Percentiles rank a stretch among this genome's conserved stretches.
These are phyloP conservation scores for Adrianichthys oophorus DNA, from an alignment of 2,797 vertebrate species.

Conservation along the genomic window DNA sequence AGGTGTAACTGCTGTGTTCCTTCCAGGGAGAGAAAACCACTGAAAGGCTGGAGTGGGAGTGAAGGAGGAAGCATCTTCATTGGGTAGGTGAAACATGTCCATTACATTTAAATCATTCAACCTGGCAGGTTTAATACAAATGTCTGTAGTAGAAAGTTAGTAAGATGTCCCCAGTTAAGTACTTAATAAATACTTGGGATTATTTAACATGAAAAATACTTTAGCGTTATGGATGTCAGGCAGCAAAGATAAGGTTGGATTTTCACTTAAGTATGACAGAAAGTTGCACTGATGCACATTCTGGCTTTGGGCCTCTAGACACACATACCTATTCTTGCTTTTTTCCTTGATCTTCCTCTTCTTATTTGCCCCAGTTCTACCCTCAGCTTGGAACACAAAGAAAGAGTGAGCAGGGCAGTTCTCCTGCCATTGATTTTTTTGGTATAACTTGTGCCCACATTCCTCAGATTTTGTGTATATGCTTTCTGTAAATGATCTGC, in stretches of 20 bases:
- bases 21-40: constrained; percentile 36
- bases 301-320: constrained; percentile 28
- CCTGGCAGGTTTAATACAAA: constrained; percentile 20
- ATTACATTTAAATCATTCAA: not conserved
- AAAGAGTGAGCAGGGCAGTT: not conserved
- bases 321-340: constrained; percentile 58
- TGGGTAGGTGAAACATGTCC: constrained; percentile 59
- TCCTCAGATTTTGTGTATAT: constrained; percentile 32
- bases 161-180: constrained; percentile 2
- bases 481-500: constrained; percentile 52
- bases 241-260: constrained; percentile 8
- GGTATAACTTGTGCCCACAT: constrained; percentile 19
- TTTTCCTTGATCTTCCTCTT: constrained; percentile 40
- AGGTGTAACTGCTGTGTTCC: constrained; percentile 26
- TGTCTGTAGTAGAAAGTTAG: constrained; percentile 12
- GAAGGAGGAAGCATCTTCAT: constrained; percentile 35
- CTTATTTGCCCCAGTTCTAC: not conserved
- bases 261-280: constrained; percentile 58
- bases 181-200: constrained; percentile 4
- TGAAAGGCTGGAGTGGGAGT: constrained; percentile 33
- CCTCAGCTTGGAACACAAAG: constrained; percentile 23
- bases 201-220: constrained; percentile 5
- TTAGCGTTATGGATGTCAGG: not conserved
- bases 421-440: constrained; percentile 20
- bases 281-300: constrained; percentile 3